These are phyloP conservation scores for Manacus vitellinus DNA, from an alignment of 2,113 vertebrate genomes.

Conservation along the genomic window DNA sequence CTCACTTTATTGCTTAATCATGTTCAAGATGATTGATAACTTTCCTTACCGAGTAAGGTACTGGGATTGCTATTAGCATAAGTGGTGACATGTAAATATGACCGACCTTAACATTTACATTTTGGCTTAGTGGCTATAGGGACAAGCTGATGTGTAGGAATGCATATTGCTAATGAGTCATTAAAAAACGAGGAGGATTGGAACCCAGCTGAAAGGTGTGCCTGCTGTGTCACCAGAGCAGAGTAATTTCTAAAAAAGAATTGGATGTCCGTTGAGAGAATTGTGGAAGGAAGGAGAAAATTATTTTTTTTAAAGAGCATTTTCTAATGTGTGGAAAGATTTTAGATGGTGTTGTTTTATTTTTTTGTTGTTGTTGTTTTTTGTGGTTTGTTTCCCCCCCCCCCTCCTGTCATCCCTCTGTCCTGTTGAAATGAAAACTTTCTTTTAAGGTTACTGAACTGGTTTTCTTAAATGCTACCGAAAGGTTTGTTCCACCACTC, in stretches of 20 bases:
- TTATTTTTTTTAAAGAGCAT: neutral
- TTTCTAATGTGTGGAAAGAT: neutral
- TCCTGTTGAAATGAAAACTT: neutral
- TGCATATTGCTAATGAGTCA: neutral
- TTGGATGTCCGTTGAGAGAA: neutral
- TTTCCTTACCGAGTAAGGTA: neutral
- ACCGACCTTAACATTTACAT: constrained; percentile 31
- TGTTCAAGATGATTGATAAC: constrained; percentile 58
- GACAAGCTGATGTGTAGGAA: constrained; percentile 8
- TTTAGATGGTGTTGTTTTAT: neutral
- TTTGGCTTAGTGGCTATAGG: constrained; percentile 11
- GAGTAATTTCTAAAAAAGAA: neutral
- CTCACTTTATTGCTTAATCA: constrained; percentile 46
- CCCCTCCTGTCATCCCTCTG: neutral
- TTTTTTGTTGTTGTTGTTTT: too few species aligned
- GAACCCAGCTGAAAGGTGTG: neutral
- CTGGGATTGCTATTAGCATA: constrained; percentile 51
- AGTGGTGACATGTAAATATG: constrained; percentile 57
- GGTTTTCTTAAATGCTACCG: neutral
- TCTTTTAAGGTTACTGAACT: neutral
- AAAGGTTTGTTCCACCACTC: neutral
- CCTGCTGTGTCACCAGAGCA: constrained; percentile 1
- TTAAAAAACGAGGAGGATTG: neutral
- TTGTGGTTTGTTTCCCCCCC: too few species aligned
- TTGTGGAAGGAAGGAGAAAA: neutral